Evolutionary conservation across 2,113 vertebrate species (phyloP).

Genomic region (Clinocottus analis): DNA sequence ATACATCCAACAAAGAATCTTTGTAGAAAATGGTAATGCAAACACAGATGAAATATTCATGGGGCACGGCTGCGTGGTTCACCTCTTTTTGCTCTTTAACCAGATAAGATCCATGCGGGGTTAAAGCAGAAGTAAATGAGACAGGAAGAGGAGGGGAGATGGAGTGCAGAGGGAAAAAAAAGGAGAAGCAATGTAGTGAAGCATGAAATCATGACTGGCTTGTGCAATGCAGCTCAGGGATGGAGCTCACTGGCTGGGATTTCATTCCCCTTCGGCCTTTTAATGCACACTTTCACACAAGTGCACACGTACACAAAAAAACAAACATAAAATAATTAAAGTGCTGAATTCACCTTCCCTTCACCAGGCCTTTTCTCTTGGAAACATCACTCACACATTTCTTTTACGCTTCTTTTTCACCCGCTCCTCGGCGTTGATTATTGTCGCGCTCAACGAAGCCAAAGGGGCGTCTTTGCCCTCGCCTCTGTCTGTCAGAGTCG

Average conservation of each 20-base stretch:
- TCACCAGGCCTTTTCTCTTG: conserved; percentile 23
- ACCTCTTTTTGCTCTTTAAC: conserved; percentile 76
- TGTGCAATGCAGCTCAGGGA: conserved; percentile 79
- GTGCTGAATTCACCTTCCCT: conserved; percentile 19
- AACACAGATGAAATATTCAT: conserved; percentile 81
- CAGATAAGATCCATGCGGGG: conserved; percentile 74
- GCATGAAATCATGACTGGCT: conserved; percentile 81
- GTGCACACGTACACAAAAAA: conserved; percentile 28
- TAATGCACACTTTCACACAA: conserved; percentile 41
- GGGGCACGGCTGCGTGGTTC: conserved; percentile 56
- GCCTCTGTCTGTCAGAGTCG: conserved; percentile 5
- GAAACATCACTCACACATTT: conserved; percentile 18
- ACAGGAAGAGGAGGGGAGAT: conserved; percentile 60
- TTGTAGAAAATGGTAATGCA: conserved; percentile 74
- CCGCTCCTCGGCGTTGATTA: neutral
- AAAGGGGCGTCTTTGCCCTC: neutral
- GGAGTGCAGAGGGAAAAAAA: conserved; percentile 41
- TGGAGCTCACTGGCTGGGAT: conserved; percentile 61
- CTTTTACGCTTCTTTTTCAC: neutral
- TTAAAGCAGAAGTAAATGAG: conserved; percentile 78
- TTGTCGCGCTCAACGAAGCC: conserved; percentile 21
- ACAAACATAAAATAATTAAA: conserved; percentile 50
- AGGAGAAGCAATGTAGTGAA: conserved; percentile 71
- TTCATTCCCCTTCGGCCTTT: conserved; percentile 65
- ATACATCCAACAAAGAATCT: conserved; percentile 73